Percentiles rank a stretch among this genome's conserved stretches.
Evolutionary conservation across 2,888 invertebrate genomes (phyloP).

Genomic region (Anagyrus pseudococci): DNA sequence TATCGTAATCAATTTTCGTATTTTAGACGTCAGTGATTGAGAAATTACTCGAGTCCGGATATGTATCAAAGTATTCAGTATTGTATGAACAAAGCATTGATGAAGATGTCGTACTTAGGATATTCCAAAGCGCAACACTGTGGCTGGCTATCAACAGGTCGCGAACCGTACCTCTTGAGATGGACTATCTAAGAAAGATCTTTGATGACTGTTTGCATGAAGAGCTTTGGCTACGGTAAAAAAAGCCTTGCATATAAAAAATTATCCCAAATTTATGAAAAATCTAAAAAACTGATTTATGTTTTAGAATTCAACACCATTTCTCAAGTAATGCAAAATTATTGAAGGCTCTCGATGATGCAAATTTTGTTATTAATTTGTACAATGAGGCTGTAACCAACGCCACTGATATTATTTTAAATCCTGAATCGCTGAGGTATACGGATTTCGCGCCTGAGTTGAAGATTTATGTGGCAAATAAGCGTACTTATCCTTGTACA

Average conservation of each 20-base stretch:
- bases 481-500: slow-evolving; percentile 68
- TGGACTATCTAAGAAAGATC: slow-evolving; percentile 49
- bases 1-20: neutral
- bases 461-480: slow-evolving; percentile 63
- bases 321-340: slow-evolving; percentile 48
- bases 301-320: slow-evolving; percentile 53
- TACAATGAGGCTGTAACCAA: slow-evolving; percentile 74
- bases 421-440: slow-evolving; percentile 68
- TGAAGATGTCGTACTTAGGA: slow-evolving; percentile 47
- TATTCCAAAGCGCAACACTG: slow-evolving; percentile 50
- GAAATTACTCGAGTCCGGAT: slow-evolving; percentile 49
- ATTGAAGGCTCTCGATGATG: slow-evolving; percentile 63
- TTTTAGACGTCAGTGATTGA: slow-evolving; percentile 42
- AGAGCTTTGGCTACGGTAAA: slow-evolving; percentile 56
- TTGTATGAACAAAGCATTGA: slow-evolving; percentile 45
- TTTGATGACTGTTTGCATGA: slow-evolving; percentile 51
- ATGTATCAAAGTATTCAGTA: slow-evolving; percentile 53
- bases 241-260: no score
- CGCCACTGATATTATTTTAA: slow-evolving; percentile 68
- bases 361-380: slow-evolving; percentile 68
- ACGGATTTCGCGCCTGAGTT: slow-evolving; percentile 73
- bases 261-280: no score
- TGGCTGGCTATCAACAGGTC: slow-evolving; percentile 56
- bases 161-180: slow-evolving; percentile 51
- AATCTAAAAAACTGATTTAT: neutral